phyloP scores from a whole-genome alignment of 2,888 invertebrate species.

The Trileptium ribeirensis region DNA sequence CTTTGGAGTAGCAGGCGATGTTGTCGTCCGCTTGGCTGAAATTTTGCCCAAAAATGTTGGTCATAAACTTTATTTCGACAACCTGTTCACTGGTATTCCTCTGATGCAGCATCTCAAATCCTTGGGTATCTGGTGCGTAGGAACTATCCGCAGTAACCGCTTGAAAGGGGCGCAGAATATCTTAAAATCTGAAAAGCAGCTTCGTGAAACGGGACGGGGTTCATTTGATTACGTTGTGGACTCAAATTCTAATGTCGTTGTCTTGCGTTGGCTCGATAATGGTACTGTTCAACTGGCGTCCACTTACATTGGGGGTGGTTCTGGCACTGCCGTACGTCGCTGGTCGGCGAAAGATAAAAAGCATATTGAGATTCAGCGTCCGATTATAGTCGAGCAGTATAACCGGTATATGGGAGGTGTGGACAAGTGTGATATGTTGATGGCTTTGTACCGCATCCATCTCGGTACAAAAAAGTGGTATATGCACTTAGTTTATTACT shows the following conservation, averaged over 20 bases:
- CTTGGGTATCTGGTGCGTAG: neutral
- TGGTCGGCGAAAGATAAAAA: no score
- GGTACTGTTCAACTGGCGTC: conserved; percentile 43
- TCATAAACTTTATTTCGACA: neutral
- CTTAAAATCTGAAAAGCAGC: neutral
- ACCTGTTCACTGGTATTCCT: neutral
- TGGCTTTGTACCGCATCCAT: no score
- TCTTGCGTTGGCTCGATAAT: conserved; percentile 41
- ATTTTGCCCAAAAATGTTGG: neutral
- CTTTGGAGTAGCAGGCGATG: neutral
- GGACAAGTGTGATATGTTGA: no score
- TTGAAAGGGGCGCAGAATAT: neutral
- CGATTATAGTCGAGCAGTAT: no score
- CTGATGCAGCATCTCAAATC: neutral
- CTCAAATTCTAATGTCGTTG: conserved; percentile 30
- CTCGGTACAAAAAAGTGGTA: no score
- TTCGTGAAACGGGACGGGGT: neutral
- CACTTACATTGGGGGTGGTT: conserved; percentile 35
- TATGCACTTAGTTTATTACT: no score
- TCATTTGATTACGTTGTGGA: neutral
- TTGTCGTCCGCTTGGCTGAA: neutral
- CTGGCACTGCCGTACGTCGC: no score
- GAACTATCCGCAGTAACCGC: neutral
- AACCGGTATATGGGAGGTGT: no score
- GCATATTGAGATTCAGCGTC: no score